Conservation (phyloP, 1,140 invertebrate species). For the Bradynema listronoti region DNA sequence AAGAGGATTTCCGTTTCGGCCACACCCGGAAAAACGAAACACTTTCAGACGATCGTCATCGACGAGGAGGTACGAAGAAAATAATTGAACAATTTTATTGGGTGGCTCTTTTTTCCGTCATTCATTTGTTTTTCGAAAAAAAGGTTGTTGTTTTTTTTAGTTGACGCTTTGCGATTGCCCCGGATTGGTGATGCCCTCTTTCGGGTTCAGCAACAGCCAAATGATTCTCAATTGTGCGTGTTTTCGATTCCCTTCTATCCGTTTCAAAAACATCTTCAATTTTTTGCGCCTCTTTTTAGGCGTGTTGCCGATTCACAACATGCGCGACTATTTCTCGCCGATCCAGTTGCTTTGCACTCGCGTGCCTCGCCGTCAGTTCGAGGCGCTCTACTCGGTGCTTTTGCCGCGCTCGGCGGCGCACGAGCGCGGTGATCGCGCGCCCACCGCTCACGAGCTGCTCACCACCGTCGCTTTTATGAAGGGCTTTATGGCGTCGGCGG, state of each 20-base stretch:
- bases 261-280: not conserved
- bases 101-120: too few species aligned
- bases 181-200: conserved; percentile 91
- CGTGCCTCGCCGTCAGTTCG: conserved; percentile 70
- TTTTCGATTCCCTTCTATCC: not conserved
- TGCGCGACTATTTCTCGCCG: conserved; percentile 74
- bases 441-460: conserved; percentile 74
- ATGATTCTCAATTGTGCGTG: conserved; percentile 75
- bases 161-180: conserved; percentile 92
- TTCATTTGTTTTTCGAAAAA: not conserved
- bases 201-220: conserved; percentile 82
- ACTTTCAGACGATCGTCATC: conserved; percentile 65
- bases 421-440: conserved; percentile 64
- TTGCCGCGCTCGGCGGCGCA: conserved; percentile 68
- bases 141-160: conserved; percentile 55
- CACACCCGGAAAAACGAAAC: conserved; percentile 93
- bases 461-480: conserved; percentile 75
- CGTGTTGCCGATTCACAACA: conserved; percentile 90
- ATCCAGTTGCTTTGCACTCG: conserved; percentile 66
- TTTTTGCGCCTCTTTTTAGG: conserved; percentile 58
- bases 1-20: conserved; percentile 93
- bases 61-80: conserved; percentile 33
- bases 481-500: conserved; percentile 69
- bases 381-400: conserved; percentile 74
- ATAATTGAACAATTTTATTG: too few species aligned